phyloP scores from a whole-genome alignment of 2,797 vertebrate genomes.

The Podargus strigoides region DNA sequence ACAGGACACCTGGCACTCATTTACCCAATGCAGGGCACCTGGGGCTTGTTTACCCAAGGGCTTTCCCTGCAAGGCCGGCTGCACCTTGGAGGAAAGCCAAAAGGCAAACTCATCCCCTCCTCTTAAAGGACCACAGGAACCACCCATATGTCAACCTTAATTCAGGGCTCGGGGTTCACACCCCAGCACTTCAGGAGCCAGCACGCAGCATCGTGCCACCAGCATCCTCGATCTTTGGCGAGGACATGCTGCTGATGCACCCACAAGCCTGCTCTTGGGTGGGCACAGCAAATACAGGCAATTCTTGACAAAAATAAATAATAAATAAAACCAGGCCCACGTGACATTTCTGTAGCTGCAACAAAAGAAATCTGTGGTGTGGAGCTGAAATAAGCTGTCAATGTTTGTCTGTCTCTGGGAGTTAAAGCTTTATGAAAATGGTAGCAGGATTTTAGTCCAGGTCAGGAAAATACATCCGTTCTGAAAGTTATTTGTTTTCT shows the following conservation, averaged over 20 bases:
- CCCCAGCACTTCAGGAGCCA: no score
- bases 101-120: no score
- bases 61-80: no score
- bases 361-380: not conserved
- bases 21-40: no score
- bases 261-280: not conserved
- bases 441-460: not conserved
- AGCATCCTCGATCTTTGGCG: rapidly evolving
- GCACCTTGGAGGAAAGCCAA: no score
- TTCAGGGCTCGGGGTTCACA: no score
- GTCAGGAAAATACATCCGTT: not conserved
- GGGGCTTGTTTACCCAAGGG: no score
- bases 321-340: not conserved
- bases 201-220: rapidly evolving
- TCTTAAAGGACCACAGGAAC: no score
- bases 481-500: not conserved
- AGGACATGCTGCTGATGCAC: not conserved
- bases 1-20: no score
- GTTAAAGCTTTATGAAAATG: not conserved
- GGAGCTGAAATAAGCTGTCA: not conserved
- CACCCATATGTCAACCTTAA: no score
- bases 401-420: not conserved
- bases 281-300: not conserved
- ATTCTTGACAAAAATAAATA: not conserved
- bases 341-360: not conserved